phyloP scores from a whole-genome alignment of 2,888 invertebrate genomes.

The Poecilus cupreus region DNA sequence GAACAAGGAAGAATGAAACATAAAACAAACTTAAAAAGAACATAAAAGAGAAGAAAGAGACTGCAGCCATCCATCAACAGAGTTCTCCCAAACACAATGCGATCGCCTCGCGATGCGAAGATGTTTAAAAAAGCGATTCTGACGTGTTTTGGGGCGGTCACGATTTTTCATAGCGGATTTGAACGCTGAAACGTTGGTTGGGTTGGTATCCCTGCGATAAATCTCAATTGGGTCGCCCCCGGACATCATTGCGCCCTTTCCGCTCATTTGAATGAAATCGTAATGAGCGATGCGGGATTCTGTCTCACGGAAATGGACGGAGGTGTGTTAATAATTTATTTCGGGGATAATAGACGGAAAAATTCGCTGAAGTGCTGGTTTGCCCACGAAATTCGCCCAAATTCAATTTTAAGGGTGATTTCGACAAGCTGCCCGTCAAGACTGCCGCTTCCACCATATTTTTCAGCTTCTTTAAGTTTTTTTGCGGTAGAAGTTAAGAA shows the following conservation, averaged over 20 bases:
- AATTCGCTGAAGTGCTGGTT: neutral
- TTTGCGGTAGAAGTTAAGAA: too few species aligned
- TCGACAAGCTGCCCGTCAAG: too few species aligned
- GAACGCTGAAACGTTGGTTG: neutral
- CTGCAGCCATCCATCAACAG: neutral
- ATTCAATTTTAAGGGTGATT: too few species aligned
- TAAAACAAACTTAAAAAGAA: slow-evolving; percentile 14
- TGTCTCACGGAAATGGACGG: slow-evolving; percentile 3
- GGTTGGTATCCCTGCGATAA: slow-evolving; percentile 18
- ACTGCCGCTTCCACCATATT: too few species aligned
- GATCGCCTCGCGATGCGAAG: too few species aligned
- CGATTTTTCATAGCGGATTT: slow-evolving; percentile 35
- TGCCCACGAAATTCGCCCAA: too few species aligned
- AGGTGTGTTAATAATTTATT: slow-evolving; percentile 15
- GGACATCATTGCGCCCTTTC: slow-evolving; percentile 6
- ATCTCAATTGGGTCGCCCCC: slow-evolving; percentile 34
- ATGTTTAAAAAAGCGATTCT: slow-evolving; percentile 4
- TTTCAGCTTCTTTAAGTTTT: too few species aligned
- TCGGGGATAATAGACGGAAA: slow-evolving; percentile 6
- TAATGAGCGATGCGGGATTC: slow-evolving; percentile 30
- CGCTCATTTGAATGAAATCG: slow-evolving; percentile 47
- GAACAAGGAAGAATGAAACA: neutral
- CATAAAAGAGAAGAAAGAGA: neutral
- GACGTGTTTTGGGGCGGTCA: neutral
- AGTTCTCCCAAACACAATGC: neutral